Conservation (phyloP, 2,797 vertebrate species). For the Enteromius argenteus region DNA sequence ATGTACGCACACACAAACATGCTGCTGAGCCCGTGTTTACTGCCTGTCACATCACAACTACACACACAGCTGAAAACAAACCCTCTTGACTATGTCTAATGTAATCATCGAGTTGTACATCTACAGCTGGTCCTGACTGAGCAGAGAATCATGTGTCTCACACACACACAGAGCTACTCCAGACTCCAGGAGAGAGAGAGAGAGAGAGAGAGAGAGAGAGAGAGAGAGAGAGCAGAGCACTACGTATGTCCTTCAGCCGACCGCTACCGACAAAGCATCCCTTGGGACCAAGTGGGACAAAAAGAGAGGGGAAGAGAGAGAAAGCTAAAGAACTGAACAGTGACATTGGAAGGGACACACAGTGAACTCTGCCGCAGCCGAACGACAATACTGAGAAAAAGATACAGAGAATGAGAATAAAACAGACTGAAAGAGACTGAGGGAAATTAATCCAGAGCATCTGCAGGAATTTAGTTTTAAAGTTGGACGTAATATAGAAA, state of each 20-base stretch:
- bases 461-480: background rate
- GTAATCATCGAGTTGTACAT: conserved; percentile 34
- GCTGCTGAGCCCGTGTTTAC: background rate
- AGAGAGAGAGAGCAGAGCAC: conserved; percentile 31
- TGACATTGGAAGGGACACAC: conserved; percentile 27
- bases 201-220: background rate
- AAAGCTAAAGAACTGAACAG: conserved; percentile 14
- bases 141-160: background rate
- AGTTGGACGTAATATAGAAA: background rate
- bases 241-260: conserved; percentile 66
- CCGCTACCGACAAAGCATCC: conserved; percentile 40
- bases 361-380: conserved; percentile 29
- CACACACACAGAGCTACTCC: conserved; percentile 1
- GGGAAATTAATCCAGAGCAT: background rate
- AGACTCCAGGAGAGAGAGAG: conserved; percentile 4
- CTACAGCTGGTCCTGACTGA: conserved; percentile 39
- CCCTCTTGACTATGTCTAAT: conserved; percentile 32
- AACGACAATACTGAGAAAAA: conserved; percentile 17
- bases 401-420: conserved; percentile 19
- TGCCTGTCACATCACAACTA: background rate
- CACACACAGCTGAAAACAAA: conserved; percentile 34
- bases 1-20: background rate
- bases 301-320: conserved; percentile 34
- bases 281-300: conserved; percentile 58
- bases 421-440: conserved; percentile 12